phyloP scores from a whole-genome alignment of 2,113 vertebrate genomes.

The Psittacula cyanocephala region DNA sequence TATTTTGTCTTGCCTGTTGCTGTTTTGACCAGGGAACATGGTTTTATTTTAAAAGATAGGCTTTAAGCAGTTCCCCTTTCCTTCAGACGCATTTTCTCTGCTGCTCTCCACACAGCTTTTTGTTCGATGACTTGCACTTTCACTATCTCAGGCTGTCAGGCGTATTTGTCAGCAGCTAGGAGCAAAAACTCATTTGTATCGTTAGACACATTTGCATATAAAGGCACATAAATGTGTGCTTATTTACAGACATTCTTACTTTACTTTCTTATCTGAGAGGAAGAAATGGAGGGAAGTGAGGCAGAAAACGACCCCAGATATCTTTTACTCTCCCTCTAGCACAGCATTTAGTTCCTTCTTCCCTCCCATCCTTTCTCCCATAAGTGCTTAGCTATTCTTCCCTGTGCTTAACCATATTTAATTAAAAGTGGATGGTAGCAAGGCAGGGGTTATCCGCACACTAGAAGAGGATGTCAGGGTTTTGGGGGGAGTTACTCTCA shows the following conservation, averaged over 20 bases:
- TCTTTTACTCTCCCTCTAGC: neutral
- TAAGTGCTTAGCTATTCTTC: neutral
- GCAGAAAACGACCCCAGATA: neutral
- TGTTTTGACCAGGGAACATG: neutral
- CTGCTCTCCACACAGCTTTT: constrained; percentile 10
- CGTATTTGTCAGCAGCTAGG: neutral
- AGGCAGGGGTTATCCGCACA: neutral
- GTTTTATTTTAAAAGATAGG: neutral
- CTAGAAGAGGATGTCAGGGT: neutral
- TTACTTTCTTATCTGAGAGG: neutral
- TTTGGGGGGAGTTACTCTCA: neutral
- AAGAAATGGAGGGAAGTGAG: neutral
- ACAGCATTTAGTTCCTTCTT: neutral
- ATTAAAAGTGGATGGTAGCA: neutral
- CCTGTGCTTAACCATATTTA: neutral
- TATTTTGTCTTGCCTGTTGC: constrained; percentile 28
- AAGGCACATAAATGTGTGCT: neutral
- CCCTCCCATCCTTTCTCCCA: neutral
- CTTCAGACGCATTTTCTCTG: constrained; percentile 11
- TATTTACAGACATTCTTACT: neutral
- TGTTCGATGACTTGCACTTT: constrained; percentile 66
- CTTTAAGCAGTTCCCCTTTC: constrained; percentile 14
- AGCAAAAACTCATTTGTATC: constrained; percentile 39
- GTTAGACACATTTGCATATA: constrained; percentile 47
- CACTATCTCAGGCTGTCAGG: constrained; percentile 59